Base-by-base conservation (phyloP, 2,113 vertebrate genomes). In the Gracilinanus agilis region DNA sequence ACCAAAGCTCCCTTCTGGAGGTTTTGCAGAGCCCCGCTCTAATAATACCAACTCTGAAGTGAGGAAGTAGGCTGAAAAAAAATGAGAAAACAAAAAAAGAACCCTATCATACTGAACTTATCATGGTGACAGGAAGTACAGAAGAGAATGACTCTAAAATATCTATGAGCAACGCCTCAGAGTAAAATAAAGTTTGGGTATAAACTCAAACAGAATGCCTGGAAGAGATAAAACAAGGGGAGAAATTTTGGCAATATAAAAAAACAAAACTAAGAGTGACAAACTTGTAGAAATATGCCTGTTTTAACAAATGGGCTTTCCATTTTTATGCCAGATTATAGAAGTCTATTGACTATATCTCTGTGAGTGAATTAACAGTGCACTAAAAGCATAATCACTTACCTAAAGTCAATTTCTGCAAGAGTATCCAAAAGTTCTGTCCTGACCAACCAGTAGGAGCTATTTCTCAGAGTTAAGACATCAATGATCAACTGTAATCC, bases 381-480 rank as follows among this genome's bases (percentile, higher is more conserved):
- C 40, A 24, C 24, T 25, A 27, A 90, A 90, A 90, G 11, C 24
- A 44, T 12, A 29, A 25, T 34, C 5, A 90, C 98, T 96, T 97
- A 99, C 99, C 99, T 98, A 94, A 99, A 99, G 98, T 99, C 99
- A 9, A 99, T 98, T 95, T 99, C 99, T 0, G 99, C 99, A 90
- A 99, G 97, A 0, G 99, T 99, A 95, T 99, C 99, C 96, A 99
- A 96, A 55, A 99, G 99, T 97, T 99, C 99, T 0, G 99, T 99
- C 96, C 99, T 98, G 93, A 99, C 99, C 1, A 99, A 98, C 99
- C 99, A 99, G 12, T 99, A 99, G 2, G 99, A 99, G 40, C 99
- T 99, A 88, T 99, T 99, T 98, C 98, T 99, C 96, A 99, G 98
- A 0, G 98, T 97, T 67, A 99, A 98, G 89, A 99, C 96, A 95